Conservation (phyloP, 2,888 invertebrate genomes). For the Drymonia ruficornis region DNA sequence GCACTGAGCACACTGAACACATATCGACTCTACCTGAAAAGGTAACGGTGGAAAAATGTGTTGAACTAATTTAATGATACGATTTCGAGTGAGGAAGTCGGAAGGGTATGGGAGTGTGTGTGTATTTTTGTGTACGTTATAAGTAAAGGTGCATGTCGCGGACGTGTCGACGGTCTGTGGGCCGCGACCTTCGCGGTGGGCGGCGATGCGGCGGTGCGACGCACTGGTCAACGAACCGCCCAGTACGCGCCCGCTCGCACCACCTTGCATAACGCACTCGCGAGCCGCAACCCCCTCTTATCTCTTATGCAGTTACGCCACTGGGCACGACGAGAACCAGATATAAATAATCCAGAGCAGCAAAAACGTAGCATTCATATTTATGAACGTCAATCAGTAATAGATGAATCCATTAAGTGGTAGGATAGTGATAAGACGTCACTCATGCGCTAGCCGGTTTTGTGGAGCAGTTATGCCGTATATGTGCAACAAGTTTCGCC, state of each 20-base stretch:
- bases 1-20: conserved; percentile 78
- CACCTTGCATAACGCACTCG: conserved; percentile 76
- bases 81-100: conserved; percentile 4
- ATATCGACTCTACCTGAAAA: conserved; percentile 80
- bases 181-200: conserved; percentile 82
- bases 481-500: conserved; percentile 84
- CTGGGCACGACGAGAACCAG: conserved; percentile 33
- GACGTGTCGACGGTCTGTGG: conserved; percentile 59
- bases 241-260: conserved; percentile 58
- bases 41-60: conserved; percentile 51
- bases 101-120: conserved; percentile 13
- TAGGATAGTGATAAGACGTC: conserved; percentile 62
- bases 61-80: conserved; percentile 47
- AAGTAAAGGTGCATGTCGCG: conserved; percentile 46
- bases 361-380: conserved; percentile 40
- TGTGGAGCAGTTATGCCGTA: conserved; percentile 80
- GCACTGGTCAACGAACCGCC: conserved; percentile 84
- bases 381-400: conserved; percentile 43
- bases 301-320: conserved; percentile 63
- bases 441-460: conserved; percentile 59
- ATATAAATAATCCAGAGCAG: conserved; percentile 38
- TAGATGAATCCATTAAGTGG: conserved; percentile 49
- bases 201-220: conserved; percentile 75
- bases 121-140: conserved; percentile 22
- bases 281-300: conserved; percentile 58